Evolutionary conservation across 2,113 vertebrate genomes (phyloP).

Genomic region (Tichodroma muraria): DNA sequence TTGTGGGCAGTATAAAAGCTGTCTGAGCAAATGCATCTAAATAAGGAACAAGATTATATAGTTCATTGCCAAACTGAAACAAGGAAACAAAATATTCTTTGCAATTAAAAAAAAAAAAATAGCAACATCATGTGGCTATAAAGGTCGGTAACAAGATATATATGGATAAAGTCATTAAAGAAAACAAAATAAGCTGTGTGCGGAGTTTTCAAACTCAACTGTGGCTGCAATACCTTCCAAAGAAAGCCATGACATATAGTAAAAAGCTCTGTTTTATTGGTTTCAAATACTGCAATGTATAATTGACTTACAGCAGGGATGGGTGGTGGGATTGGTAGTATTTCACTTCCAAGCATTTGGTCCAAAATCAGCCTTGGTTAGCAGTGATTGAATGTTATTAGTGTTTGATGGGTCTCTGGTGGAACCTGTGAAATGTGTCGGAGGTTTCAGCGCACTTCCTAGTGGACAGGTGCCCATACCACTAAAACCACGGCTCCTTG

Average conservation of each 20-base stretch:
- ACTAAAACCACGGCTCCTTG: constrained; percentile 44
- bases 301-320: background rate
- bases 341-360: constrained; percentile 24
- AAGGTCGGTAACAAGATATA: background rate
- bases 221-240: constrained; percentile 35
- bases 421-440: background rate
- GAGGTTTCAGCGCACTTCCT: constrained; percentile 49
- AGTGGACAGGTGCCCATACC: constrained; percentile 53
- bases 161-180: background rate
- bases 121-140: background rate
- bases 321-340: background rate
- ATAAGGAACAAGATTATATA: background rate
- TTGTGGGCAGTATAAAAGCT: background rate
- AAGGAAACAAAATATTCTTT: constrained; percentile 4
- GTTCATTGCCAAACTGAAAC: background rate
- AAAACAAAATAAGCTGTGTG: background rate
- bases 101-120: background rate
- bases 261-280: constrained; percentile 12
- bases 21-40: background rate
- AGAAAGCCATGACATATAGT: background rate
- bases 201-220: background rate
- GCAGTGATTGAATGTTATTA: constrained; percentile 45
- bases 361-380: constrained; percentile 45
- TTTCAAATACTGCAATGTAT: background rate
- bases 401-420: constrained; percentile 36